phyloP scores from a whole-genome alignment of 30 jellyfish, hydroid and myxozoan genomes.

The Turritopsis dohrnii region DNA sequence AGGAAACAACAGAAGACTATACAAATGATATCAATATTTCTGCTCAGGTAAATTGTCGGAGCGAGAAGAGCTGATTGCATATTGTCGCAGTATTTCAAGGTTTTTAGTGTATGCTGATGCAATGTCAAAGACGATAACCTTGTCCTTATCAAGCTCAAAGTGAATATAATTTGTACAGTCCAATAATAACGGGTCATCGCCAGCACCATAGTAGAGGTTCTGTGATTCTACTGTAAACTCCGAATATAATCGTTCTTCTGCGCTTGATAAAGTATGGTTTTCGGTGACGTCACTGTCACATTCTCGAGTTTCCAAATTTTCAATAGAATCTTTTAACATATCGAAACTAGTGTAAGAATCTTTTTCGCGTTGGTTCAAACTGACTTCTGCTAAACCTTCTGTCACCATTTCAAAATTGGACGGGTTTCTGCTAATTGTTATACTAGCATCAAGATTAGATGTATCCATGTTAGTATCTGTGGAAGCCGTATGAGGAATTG shows the following conservation, averaged over 20 bases:
- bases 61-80: slow-evolving; percentile 54
- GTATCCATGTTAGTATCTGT: not conserved
- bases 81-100: slow-evolving; percentile 37
- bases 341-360: slow-evolving; percentile 4
- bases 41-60: slow-evolving; percentile 48
- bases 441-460: not conserved
- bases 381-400: slow-evolving; percentile 2
- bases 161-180: slow-evolving; percentile 54
- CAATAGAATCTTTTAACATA: not conserved
- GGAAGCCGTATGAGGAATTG: slow-evolving; percentile 42
- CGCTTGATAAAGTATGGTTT: not conserved
- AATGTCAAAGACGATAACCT: slow-evolving; percentile 45
- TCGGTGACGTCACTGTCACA: not conserved
- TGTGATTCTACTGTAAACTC: slow-evolving; percentile 37
- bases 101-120: slow-evolving; percentile 34
- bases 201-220: slow-evolving; percentile 32
- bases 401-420: not conserved
- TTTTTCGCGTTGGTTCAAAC: slow-evolving; percentile 5
- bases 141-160: slow-evolving; percentile 64
- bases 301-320: not conserved
- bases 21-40: not conserved
- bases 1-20: no score
- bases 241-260: slow-evolving; percentile 21
- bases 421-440: not conserved
- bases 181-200: slow-evolving; percentile 49